Evolutionary conservation across 2,888 invertebrate genomes (phyloP).

Genomic region (Epirrhoe alternata): DNA sequence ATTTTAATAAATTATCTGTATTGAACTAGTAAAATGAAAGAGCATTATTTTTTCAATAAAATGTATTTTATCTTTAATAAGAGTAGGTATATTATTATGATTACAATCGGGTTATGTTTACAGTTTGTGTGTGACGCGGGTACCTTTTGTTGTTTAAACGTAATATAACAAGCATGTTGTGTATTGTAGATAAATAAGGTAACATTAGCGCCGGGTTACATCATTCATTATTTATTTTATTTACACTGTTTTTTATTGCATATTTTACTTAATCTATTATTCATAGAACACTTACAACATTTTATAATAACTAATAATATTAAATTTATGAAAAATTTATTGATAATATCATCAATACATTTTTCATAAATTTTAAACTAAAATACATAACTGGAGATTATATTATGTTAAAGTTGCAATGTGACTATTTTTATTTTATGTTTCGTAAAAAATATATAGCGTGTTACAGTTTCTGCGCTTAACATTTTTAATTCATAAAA

Average conservation of each 20-base stretch:
- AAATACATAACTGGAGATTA: too few species aligned
- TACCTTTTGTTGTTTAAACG: slow-evolving; percentile 63
- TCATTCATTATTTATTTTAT: slow-evolving; percentile 45
- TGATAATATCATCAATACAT: too few species aligned
- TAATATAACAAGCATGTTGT: slow-evolving; percentile 39
- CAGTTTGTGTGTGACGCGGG: slow-evolving; percentile 60
- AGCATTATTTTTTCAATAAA: slow-evolving; percentile 14
- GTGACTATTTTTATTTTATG: background rate
- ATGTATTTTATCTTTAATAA: slow-evolving; percentile 17
- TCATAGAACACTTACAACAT: too few species aligned
- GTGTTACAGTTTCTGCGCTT: slow-evolving; percentile 7
- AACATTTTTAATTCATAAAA: background rate
- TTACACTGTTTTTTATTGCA: slow-evolving; percentile 46
- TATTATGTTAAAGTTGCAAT: background rate
- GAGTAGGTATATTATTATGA: slow-evolving; percentile 15
- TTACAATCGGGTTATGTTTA: slow-evolving; percentile 19
- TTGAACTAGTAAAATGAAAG: slow-evolving; percentile 17
- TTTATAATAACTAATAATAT: too few species aligned
- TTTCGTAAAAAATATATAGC: slow-evolving; percentile 13
- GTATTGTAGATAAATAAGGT: slow-evolving; percentile 68
- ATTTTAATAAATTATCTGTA: background rate
- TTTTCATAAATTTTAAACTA: too few species aligned
- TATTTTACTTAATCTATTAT: slow-evolving; percentile 4
- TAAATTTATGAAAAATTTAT: too few species aligned
- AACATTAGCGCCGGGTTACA: slow-evolving; percentile 80